Evolutionary conservation across 2,888 invertebrate species (phyloP).

Genomic region (Sepiola atlantica): DNA sequence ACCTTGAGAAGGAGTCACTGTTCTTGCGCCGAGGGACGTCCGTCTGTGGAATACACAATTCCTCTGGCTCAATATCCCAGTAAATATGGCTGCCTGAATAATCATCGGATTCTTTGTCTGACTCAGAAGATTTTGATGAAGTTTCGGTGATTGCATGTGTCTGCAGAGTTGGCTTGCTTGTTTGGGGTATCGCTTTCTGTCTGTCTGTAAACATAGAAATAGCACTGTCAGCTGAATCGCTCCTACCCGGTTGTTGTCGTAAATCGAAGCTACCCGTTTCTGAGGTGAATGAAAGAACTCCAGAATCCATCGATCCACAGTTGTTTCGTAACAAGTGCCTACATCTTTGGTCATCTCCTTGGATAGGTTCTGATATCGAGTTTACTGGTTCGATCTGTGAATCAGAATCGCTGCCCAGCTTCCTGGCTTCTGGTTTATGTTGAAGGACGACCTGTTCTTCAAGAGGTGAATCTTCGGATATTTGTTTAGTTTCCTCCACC

Average conservation of each 20-base stretch:
- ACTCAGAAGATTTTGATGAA: no score
- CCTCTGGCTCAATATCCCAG: conserved; percentile 40
- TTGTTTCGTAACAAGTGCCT: not conserved
- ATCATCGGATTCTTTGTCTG: not conserved
- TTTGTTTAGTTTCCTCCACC: not conserved
- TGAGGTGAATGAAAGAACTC: not conserved
- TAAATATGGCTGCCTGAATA: not conserved
- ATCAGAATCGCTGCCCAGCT: not conserved
- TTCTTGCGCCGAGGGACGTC: not conserved
- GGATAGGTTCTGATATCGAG: not conserved
- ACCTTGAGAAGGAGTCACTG: not conserved
- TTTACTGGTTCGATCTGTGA: not conserved
- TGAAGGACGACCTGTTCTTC: not conserved
- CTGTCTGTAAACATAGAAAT: not conserved
- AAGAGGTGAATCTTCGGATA: not conserved
- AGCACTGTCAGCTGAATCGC: conserved; percentile 32
- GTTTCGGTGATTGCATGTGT: no score
- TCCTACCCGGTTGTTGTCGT: not conserved
- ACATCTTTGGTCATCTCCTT: not conserved
- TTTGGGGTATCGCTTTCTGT: not conserved
- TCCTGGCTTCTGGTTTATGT: not conserved
- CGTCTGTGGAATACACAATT: not conserved
- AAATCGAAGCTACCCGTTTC: not conserved
- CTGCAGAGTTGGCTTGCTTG: not conserved
- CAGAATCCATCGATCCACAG: not conserved